phyloP scores from a whole-genome alignment of 2,888 invertebrate genomes.

The Adelphocoris suturalis region DNA sequence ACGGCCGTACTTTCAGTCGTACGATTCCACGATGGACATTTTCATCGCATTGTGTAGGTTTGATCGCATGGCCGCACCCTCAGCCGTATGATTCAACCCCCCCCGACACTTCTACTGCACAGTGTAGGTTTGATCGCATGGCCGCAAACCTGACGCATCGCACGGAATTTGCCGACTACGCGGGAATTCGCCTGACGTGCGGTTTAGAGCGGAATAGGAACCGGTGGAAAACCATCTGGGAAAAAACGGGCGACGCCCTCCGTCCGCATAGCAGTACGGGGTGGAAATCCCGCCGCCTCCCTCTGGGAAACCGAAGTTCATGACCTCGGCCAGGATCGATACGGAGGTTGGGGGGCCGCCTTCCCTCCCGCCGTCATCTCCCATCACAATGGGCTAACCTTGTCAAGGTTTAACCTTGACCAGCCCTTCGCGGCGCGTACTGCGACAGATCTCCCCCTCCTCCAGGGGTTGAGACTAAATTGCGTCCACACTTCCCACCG shows the following conservation, averaged over 20 bases:
- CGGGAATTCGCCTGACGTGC: no score
- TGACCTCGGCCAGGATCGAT: conserved; percentile 40
- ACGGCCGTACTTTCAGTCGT: no score
- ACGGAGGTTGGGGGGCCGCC: background rate
- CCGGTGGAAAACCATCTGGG: background rate
- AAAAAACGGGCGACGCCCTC: conserved; percentile 7
- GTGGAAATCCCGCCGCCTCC: conserved; percentile 35
- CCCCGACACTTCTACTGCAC: no score
- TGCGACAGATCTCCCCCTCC: conserved; percentile 49
- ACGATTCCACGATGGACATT: no score
- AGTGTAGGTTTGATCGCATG: no score
- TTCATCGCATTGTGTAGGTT: no score
- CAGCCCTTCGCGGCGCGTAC: conserved; percentile 53
- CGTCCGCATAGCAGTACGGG: conserved; percentile 33
- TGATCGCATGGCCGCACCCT: no score
- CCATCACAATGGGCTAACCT: conserved; percentile 49
- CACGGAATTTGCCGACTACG: no score
- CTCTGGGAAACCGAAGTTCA: conserved; percentile 33
- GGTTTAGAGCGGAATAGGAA: no score
- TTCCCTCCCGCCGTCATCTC: background rate
- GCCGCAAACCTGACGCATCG: no score
- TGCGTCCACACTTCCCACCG: no score
- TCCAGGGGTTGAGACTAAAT: background rate
- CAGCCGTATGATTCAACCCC: no score
- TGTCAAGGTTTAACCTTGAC: conserved; percentile 66